Conservation (phyloP, 2,797 vertebrate species). For the Lagorchestes hirsutus region DNA sequence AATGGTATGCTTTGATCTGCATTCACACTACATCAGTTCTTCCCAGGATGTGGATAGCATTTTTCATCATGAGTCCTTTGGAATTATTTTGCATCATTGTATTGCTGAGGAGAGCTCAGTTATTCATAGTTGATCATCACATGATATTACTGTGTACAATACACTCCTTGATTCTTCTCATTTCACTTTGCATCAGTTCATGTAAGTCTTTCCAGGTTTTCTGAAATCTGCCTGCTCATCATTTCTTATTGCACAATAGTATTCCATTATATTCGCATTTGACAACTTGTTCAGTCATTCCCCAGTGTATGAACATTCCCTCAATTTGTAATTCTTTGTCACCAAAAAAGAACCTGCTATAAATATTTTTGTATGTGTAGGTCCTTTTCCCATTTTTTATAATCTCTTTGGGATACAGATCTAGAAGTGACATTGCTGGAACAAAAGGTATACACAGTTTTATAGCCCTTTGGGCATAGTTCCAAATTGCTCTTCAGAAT, state of each 20-base stretch:
- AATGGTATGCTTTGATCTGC: not conserved
- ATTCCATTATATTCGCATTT: not conserved
- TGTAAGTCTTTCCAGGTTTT: not conserved
- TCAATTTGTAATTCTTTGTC: not conserved
- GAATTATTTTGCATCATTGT: not conserved
- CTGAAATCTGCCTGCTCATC: not conserved
- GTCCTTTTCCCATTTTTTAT: not conserved
- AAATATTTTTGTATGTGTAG: not conserved
- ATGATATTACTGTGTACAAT: not conserved
- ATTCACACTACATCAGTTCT: not conserved
- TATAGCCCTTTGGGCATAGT: too few species aligned
- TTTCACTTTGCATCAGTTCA: not conserved
- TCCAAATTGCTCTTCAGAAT: too few species aligned
- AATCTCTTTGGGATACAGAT: too few species aligned
- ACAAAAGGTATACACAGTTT: too few species aligned
- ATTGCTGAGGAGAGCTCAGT: not conserved
- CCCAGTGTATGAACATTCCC: not conserved
- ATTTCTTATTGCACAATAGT: not conserved
- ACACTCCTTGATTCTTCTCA: not conserved
- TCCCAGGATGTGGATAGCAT: not conserved
- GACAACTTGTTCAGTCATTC: not conserved
- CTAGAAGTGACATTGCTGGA: too few species aligned
- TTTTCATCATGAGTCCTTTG: not conserved
- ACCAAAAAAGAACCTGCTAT: not conserved
- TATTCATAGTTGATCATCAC: not conserved